Percentiles rank a stretch among this genome's conserved stretches.
These are phyloP conservation scores for Leptonema lineaticorne DNA, from an alignment of 1,140 invertebrate species.

Conservation along the genomic window DNA sequence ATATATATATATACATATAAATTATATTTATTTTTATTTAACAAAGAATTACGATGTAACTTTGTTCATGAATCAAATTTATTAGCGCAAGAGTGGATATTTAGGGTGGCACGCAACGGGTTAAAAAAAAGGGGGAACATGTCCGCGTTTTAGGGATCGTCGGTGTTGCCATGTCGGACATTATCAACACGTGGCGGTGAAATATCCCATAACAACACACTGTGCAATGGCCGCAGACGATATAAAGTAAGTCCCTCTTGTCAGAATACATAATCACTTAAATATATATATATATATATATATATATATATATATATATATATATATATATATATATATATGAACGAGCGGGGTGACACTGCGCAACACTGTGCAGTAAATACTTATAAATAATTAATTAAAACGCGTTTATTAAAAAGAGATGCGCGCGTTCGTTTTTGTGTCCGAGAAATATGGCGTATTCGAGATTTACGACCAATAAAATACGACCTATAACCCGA, in stretches of 20 bases:
- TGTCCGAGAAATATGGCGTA: neutral
- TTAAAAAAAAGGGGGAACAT: no score
- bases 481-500: neutral
- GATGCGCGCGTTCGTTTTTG: neutral
- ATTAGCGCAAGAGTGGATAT: neutral
- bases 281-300: no score
- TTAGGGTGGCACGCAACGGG: no score
- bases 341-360: neutral
- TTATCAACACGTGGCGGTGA: slow-evolving; percentile 13
- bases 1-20: no score
- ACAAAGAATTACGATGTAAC: no score
- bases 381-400: slow-evolving; percentile 5
- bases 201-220: slow-evolving; percentile 16
- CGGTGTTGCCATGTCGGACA: neutral
- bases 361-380: neutral
- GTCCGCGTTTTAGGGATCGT: no score
- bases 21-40: no score
- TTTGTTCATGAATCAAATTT: no score
- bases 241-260: slow-evolving; percentile 23
- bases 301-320: no score
- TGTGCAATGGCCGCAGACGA: slow-evolving; percentile 17
- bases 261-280: slow-evolving; percentile 20
- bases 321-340: no score
- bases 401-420: neutral
- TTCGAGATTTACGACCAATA: slow-evolving; percentile 4